Evolutionary conservation across 2,888 invertebrate species (phyloP), one percentile per base, ranked within the genome.

Genomic region (Deroplatys truncata): DNA sequence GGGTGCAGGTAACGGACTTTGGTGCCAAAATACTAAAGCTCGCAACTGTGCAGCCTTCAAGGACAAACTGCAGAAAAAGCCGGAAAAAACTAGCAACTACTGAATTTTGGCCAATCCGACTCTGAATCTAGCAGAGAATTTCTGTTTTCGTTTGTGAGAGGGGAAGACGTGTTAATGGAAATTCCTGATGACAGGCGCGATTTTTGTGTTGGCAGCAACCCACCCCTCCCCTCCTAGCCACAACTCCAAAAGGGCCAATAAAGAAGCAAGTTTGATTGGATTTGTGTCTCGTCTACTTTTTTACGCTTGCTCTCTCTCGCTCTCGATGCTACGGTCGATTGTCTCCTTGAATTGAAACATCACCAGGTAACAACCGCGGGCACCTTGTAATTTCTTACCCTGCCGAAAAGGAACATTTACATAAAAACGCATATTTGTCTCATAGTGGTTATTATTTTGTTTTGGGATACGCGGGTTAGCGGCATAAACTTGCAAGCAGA

Each of bases 131-230:
- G 31, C 49, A 31, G 28, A 56, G 28, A 85, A 88, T 88, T 83
- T 83, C n/a, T 84, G 84, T 83, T 20, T 31, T 72, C 28, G 56
- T 72, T 72, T 72, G 56, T 72, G 56, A 72, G 56, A 72, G 83
- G 28, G 82, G 82, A 84, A 82, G 85, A 84, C 83, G 89, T 86
- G 88, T 85, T 89, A 90, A 90, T 89, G 89, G 90, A 90, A 90
- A 90, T 90, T 89, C 90, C 89, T 89, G 90, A 90, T 89, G 90
- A 90, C 90, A 89, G 89, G 90, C 85, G 87, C 89, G 89, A 85
- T 85, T 89, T 82, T 89, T 86, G 82, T 72, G 86, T 82, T 82
- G 87, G 29, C 35, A 49, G 83, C 29, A 35, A 28, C 25, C 84
- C 43, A 29, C 82, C 43, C 25, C 49, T 43, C 43, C 85, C 28